Evolutionary conservation across 2,888 invertebrate species (phyloP).

Genomic region (Drosophila villosipedis): DNA sequence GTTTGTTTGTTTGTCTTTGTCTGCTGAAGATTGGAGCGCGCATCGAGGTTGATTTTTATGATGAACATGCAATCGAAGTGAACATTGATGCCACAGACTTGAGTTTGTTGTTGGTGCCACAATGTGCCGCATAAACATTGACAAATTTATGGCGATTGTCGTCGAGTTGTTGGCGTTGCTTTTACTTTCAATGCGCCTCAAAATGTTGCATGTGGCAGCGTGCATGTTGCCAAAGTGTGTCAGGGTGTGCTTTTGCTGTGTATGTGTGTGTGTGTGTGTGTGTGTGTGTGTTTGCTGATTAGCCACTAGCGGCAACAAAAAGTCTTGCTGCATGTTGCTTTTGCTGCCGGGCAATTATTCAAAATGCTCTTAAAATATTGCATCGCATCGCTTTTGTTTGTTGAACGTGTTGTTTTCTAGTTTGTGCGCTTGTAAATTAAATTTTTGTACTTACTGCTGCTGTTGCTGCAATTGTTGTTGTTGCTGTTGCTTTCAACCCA

Average conservation of each 20-base stretch:
- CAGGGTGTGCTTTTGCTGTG: slow-evolving; percentile 6
- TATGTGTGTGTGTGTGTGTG: slow-evolving; percentile 16
- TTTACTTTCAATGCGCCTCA: slow-evolving; percentile 58
- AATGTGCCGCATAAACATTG: slow-evolving; percentile 37
- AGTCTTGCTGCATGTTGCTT: slow-evolving; percentile 42
- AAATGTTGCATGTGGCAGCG: slow-evolving; percentile 62
- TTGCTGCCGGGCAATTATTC: slow-evolving; percentile 67
- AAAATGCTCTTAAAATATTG: slow-evolving; percentile 67
- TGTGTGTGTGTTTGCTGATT: slow-evolving; percentile 45
- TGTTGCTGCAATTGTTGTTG: slow-evolving; percentile 25
- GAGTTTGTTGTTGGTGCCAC: neutral
- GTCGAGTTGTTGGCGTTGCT: slow-evolving; percentile 40
- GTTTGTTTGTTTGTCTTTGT: slow-evolving; percentile 45
- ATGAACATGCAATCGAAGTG: slow-evolving; percentile 57
- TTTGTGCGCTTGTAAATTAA: slow-evolving; percentile 69
- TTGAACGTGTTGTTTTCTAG: slow-evolving; percentile 78
- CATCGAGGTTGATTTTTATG: slow-evolving; percentile 50
- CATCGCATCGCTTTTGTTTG: slow-evolving; percentile 54
- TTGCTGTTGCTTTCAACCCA: slow-evolving; percentile 57
- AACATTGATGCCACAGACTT: slow-evolving; percentile 26
- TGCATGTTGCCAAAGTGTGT: slow-evolving; percentile 37
- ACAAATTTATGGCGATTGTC: slow-evolving; percentile 61
- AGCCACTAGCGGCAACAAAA: slow-evolving; percentile 58
- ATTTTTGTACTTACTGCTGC: slow-evolving; percentile 41
- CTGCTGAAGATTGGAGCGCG: slow-evolving; percentile 7